Conservation (phyloP, 2,797 vertebrate species). For the Xiphophorus birchmanni region DNA sequence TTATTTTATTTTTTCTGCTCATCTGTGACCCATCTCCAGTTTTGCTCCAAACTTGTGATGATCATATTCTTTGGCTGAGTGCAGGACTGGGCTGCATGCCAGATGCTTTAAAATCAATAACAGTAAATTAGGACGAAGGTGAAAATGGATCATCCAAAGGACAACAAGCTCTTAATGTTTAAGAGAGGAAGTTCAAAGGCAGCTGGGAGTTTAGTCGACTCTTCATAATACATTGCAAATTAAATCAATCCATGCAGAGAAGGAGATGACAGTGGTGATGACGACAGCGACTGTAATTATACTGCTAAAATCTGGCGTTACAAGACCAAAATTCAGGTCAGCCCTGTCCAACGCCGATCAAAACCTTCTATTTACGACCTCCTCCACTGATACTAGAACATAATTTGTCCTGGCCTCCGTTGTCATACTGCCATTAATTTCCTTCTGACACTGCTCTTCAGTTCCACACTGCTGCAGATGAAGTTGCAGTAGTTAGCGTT, state of each 20-base stretch:
- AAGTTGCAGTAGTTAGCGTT: not conserved
- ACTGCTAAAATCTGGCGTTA: constrained; percentile 2
- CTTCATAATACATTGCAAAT: constrained; percentile 41
- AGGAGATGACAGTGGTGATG: constrained; percentile 26
- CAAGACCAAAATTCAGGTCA: constrained; percentile 15
- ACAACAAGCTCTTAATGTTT: constrained; percentile 48
- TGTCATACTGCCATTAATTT: not conserved
- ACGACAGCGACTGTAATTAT: constrained; percentile 19
- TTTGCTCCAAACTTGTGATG: not conserved
- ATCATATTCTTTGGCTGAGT: not conserved
- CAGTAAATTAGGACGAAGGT: constrained; percentile 39
- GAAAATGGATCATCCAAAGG: constrained; percentile 51
- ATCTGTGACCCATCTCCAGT: not conserved
- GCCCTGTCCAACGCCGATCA: not conserved
- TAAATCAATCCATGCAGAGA: constrained; percentile 9
- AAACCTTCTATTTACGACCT: not conserved
- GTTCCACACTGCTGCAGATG: not conserved
- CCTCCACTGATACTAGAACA: not conserved
- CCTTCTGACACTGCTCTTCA: not conserved
- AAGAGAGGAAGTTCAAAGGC: constrained; percentile 58
- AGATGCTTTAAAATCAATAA: constrained; percentile 26
- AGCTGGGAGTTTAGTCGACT: constrained; percentile 26
- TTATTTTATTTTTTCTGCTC: not conserved
- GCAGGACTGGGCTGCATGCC: not conserved
- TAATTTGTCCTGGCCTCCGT: not conserved